A percentile compares a stretch with the other conserved stretches of the same genome.
Conservation (phyloP, 2,113 vertebrate genomes). For the human region DNA sequence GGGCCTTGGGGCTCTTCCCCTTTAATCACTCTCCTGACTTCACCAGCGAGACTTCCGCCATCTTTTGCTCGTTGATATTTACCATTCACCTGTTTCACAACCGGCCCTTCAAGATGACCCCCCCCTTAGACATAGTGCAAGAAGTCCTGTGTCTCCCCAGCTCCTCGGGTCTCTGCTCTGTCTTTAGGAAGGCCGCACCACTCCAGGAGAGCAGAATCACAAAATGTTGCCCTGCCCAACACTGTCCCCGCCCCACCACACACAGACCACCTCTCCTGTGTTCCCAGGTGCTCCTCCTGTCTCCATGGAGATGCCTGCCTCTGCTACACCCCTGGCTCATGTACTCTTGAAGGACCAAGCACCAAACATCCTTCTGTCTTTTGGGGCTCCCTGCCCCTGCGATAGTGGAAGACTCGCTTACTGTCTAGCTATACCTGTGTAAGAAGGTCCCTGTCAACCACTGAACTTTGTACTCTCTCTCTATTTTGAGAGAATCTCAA, state of each 20-base stretch:
- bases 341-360: neutral
- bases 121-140: neutral
- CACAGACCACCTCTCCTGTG: neutral
- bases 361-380: neutral
- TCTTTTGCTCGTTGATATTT: neutral
- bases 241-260: accelerated
- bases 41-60: neutral
- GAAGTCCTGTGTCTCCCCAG: neutral
- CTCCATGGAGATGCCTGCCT: neutral
- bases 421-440: neutral
- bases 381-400: neutral
- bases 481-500: neutral
- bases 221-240: neutral
- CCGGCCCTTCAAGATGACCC: accelerated
- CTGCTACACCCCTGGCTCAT: neutral
- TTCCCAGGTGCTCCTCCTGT: neutral
- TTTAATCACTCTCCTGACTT: neutral
- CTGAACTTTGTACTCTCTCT: neutral
- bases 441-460: neutral
- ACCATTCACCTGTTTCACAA: neutral
- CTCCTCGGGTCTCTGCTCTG: neutral
- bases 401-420: neutral
- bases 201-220: neutral
- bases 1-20: neutral
- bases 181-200: neutral